phyloP scores from a whole-genome alignment of 1,140 invertebrate genomes.

The Drosophila ercepeae region DNA sequence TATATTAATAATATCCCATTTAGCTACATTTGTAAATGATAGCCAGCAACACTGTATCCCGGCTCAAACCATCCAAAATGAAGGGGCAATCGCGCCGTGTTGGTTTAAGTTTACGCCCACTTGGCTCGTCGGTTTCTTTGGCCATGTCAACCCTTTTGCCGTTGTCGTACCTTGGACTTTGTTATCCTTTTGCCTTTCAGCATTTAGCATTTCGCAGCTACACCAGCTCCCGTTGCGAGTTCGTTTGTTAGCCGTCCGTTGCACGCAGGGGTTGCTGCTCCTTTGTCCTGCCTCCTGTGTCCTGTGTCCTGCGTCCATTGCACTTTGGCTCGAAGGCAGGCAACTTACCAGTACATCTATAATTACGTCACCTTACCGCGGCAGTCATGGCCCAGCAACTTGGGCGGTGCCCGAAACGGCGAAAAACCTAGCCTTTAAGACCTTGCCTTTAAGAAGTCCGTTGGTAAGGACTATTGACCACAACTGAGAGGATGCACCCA shows the following conservation, averaged over 20 bases:
- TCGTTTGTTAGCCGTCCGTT: constrained; percentile 33
- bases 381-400: constrained; percentile 45
- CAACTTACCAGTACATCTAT: constrained; percentile 67
- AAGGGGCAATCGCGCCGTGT: constrained; percentile 26
- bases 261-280: constrained; percentile 50
- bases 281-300: constrained; percentile 47
- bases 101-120: constrained; percentile 60
- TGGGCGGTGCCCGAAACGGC: constrained; percentile 11
- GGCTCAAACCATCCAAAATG: constrained; percentile 15
- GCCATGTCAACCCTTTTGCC: constrained; percentile 55
- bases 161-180: constrained; percentile 40
- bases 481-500: constrained; percentile 47
- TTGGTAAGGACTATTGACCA: constrained; percentile 35
- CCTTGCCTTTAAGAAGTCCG: constrained; percentile 22
- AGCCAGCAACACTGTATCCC: neutral
- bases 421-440: constrained; percentile 16
- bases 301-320: constrained; percentile 55
- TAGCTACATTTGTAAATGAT: neutral
- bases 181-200: constrained; percentile 24
- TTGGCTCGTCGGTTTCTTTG: constrained; percentile 29
- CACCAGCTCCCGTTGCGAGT: constrained; percentile 35
- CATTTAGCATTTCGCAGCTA: constrained; percentile 25
- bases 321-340: constrained; percentile 58
- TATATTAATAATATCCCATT: neutral
- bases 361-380: constrained; percentile 73